phyloP scores from a whole-genome alignment of 2,888 invertebrate genomes.

The Mesorhabditis sp. region DNA sequence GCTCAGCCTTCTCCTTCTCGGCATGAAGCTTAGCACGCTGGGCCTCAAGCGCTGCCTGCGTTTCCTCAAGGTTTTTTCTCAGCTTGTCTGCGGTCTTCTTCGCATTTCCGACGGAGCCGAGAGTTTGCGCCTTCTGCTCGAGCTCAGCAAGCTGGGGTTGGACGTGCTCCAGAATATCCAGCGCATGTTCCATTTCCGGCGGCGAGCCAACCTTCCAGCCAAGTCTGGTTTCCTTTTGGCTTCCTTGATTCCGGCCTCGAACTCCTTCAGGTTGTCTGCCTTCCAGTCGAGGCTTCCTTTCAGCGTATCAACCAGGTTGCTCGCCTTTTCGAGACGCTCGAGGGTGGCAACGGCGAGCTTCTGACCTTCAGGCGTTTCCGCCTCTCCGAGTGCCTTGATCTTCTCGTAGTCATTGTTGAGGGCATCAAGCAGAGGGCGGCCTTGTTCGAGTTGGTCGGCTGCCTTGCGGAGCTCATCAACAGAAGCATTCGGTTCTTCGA shows the following conservation, averaged over 20 bases:
- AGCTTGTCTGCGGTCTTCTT: neutral
- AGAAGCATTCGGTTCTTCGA: slow-evolving; percentile 17
- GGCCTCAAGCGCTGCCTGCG: neutral
- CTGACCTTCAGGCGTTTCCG: neutral
- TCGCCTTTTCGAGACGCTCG: slow-evolving; percentile 16
- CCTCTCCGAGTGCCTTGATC: neutral
- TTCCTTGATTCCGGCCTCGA: too few relatives aligned
- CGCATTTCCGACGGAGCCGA: neutral
- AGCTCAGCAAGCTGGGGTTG: neutral
- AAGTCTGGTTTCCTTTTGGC: too few relatives aligned
- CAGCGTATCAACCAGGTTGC: slow-evolving; percentile 20
- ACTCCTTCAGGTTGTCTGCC: too few relatives aligned
- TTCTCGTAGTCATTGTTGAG: slow-evolving; percentile 1
- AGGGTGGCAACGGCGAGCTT: slow-evolving; percentile 6
- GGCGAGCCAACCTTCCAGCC: too few relatives aligned
- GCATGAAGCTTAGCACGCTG: too few relatives aligned
- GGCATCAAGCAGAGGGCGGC: neutral
- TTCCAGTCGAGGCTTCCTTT: neutral
- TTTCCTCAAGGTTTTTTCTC: neutral
- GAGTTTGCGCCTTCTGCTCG: neutral
- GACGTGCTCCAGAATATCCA: neutral
- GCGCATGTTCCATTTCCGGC: neutral
- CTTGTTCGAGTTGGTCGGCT: neutral
- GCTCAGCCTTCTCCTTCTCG: neutral
- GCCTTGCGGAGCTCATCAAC: slow-evolving; percentile 15